Evolutionary conservation across 2,113 vertebrate genomes (phyloP).

Genomic region (Columbina picui): DNA sequence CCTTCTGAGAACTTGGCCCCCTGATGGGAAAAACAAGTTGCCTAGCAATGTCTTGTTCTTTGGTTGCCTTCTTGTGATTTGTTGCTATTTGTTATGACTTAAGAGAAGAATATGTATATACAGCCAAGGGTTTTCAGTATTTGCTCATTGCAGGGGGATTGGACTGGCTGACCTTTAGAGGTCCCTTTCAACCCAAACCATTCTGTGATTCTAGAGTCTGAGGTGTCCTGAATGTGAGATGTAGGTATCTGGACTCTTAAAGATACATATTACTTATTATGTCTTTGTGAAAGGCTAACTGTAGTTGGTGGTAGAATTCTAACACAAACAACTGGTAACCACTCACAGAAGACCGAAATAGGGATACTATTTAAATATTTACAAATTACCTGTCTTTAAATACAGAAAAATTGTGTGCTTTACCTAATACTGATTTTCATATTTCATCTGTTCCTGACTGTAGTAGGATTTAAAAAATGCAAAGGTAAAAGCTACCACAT

Average conservation of each 20-base stretch:
- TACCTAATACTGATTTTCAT: background rate
- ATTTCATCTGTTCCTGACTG: background rate
- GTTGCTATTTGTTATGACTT: background rate
- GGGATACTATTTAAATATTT: background rate
- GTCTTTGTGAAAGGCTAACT: background rate
- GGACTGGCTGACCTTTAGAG: background rate
- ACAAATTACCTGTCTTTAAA: background rate
- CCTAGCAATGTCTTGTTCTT: background rate
- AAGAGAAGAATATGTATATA: background rate
- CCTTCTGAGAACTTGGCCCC: background rate
- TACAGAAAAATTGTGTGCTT: accelerated
- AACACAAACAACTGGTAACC: background rate
- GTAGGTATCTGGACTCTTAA: background rate
- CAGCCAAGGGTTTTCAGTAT: background rate
- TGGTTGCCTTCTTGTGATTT: background rate
- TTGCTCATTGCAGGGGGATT: background rate
- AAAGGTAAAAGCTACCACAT: background rate
- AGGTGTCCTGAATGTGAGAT: background rate
- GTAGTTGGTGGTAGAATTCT: background rate
- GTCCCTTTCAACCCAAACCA: background rate
- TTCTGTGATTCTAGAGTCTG: background rate
- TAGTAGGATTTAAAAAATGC: background rate
- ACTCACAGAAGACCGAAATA: background rate
- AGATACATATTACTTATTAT: accelerated
- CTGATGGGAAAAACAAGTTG: background rate